A percentile compares a stretch with the other conserved stretches of the same genome.
phyloP scores from a whole-genome alignment of 2,888 invertebrate genomes.

The Penaeus monodon region DNA sequence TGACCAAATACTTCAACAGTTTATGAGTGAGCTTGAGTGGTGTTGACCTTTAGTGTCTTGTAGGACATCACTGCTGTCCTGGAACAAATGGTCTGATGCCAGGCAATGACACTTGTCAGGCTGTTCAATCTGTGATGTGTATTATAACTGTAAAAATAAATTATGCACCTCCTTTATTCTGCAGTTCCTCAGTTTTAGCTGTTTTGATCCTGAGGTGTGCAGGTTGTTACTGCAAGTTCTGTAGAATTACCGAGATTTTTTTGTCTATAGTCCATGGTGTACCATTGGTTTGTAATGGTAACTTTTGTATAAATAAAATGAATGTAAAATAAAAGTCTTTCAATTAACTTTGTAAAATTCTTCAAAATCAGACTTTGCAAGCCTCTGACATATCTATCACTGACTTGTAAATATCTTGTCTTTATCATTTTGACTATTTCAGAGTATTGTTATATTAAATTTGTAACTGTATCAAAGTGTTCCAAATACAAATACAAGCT shows the following conservation, averaged over 20 bases:
- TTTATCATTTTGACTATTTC: too few relatives aligned
- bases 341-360: too few relatives aligned
- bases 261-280: slow-evolving; percentile 59
- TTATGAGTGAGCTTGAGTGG: slow-evolving; percentile 47
- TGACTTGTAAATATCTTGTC: too few relatives aligned
- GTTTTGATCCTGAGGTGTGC: slow-evolving; percentile 32
- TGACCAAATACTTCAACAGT: slow-evolving; percentile 31
- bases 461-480: too few relatives aligned
- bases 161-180: slow-evolving; percentile 43
- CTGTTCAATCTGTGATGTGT: slow-evolving; percentile 60
- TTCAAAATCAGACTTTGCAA: too few relatives aligned
- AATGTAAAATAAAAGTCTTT: slow-evolving; percentile 15
- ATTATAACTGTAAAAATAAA: slow-evolving; percentile 56
- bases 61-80: slow-evolving; percentile 32
- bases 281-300: slow-evolving; percentile 63
- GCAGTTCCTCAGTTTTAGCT: slow-evolving; percentile 35
- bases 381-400: too few relatives aligned
- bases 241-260: slow-evolving; percentile 52
- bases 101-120: slow-evolving; percentile 45
- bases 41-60: slow-evolving; percentile 29
- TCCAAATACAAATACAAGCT: too few relatives aligned
- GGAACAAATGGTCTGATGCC: slow-evolving; percentile 48
- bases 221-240: slow-evolving; percentile 52
- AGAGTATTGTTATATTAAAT: too few relatives aligned
- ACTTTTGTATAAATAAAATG: slow-evolving; percentile 59